Conservation (phyloP, 1,140 invertebrate species). For the Nephila pilipes region DNA sequence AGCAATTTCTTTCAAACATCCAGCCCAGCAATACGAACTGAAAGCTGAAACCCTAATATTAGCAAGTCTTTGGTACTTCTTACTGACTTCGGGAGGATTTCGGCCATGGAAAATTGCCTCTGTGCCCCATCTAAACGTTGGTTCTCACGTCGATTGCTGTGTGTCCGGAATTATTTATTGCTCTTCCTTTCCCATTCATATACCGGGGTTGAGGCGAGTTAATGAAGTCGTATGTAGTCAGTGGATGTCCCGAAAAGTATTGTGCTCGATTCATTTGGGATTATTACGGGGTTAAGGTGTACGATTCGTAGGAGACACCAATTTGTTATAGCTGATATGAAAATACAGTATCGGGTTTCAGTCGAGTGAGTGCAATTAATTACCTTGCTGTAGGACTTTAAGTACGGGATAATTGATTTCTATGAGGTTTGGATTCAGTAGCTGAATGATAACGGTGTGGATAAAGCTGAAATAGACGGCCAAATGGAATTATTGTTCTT, state of each 20-base stretch:
- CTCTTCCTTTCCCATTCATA: conserved; percentile 6
- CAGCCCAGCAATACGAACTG: not conserved
- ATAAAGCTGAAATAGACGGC: too few species aligned
- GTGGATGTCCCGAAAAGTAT: not conserved
- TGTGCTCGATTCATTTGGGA: not conserved
- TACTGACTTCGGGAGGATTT: not conserved
- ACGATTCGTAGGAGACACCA: not conserved
- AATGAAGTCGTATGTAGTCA: conserved; percentile 47
- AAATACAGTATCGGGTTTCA: conserved; percentile 24
- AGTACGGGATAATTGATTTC: not conserved
- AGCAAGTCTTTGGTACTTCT: not conserved
- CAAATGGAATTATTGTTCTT: too few species aligned
- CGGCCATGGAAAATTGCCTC: not conserved
- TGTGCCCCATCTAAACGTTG: conserved; percentile 46
- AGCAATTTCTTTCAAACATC: conserved; percentile 24
- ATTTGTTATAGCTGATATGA: conserved; percentile 7
- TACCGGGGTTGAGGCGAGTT: not conserved
- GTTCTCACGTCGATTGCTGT: conserved; percentile 2
- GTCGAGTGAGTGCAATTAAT: conserved; percentile 32
- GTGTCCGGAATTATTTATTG: conserved; percentile 21
- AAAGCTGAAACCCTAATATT: conserved; percentile 16
- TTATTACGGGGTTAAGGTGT: conserved; percentile 35
- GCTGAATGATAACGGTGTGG: not conserved
- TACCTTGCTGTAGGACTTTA: not conserved
- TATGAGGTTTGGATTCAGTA: not conserved